These are phyloP conservation scores for Euura lappo DNA, from an alignment of 1,140 invertebrate species.

Conservation along the genomic window DNA sequence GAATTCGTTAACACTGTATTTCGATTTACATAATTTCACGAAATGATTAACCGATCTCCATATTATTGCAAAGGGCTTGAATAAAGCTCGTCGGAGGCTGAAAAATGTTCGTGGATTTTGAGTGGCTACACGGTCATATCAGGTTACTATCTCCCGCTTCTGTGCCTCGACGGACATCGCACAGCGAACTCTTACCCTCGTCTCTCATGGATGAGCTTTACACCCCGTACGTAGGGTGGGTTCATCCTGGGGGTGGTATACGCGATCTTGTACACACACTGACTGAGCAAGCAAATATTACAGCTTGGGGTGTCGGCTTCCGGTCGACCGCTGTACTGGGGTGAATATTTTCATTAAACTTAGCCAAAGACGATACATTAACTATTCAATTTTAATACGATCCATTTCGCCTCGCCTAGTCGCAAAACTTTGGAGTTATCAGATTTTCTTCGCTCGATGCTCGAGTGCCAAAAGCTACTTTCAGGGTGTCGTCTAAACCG, in stretches of 20 bases:
- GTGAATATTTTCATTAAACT: neutral
- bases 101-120: neutral
- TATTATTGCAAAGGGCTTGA: constrained; percentile 31
- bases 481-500: too few relatives aligned
- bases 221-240: neutral
- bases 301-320: too few relatives aligned
- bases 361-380: neutral
- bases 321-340: too few relatives aligned
- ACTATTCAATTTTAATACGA: too few relatives aligned
- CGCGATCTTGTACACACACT: too few relatives aligned
- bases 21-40: constrained; percentile 47
- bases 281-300: too few relatives aligned
- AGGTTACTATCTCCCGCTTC: neutral
- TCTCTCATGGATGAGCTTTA: neutral
- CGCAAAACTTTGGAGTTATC: too few relatives aligned
- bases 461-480: too few relatives aligned
- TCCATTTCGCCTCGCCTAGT: too few relatives aligned
- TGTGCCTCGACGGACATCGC: neutral
- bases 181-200: neutral
- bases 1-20: constrained; percentile 41
- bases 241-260: neutral
- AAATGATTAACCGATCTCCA: constrained; percentile 53
- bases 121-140: neutral
- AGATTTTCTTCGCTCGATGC: too few relatives aligned
- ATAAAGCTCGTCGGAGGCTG: neutral